Base-by-base conservation (phyloP, 2,797 vertebrate genomes). In the Pipistrellus pipistrellus region DNA sequence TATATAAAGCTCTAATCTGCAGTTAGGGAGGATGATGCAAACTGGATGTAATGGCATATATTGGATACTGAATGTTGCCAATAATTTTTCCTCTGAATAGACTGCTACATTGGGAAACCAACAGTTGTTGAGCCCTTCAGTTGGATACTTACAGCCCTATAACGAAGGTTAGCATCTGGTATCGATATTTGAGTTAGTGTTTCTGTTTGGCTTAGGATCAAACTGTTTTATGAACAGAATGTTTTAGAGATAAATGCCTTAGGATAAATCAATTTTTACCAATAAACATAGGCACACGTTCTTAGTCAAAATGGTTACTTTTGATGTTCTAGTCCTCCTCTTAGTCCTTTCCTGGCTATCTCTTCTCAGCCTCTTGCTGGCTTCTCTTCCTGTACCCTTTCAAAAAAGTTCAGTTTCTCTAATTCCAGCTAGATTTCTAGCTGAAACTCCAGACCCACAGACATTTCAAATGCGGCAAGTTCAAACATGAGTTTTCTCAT, bases 141-240 rank as follows among this genome's bases (percentile, higher is more conserved):
- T 82, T 76, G n/a, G 48, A 20, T 71, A 82, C 41, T 14, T 59
- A 88, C 3, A 80, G 71, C 1, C 25, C 35, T 32, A 23, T 82
- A 48, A 72, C 18, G 62, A 85, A 76, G 48, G 48, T 55, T 73
- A 69, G 9, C 23, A 57, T 30, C 35, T 88, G 72, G 51, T 41
- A 78, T 44, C 80, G 72, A 44, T 41, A 78, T 44, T 80, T 41
- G 35, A 88, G 41, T 83, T 51, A 69, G 46, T 73, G 48, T 53
- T 84, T 41, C 48, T 76, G 11, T 81, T 57, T 89, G 88, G 68
- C 76, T 87, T 59, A 80, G 77, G 21, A 92, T 21, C 53, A 25
- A 90, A 92, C 1, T 95, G 55, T 44, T 85, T 72, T 46, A 93
- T 17, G 51, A 81, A 85, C 18, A 92, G 62, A 88, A 85, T 90